A percentile compares a stretch with the other conserved stretches of the same genome.
These are phyloP conservation scores for Notamacropus eugenii DNA, from an alignment of 2,797 vertebrate species.

Conservation along the genomic window DNA sequence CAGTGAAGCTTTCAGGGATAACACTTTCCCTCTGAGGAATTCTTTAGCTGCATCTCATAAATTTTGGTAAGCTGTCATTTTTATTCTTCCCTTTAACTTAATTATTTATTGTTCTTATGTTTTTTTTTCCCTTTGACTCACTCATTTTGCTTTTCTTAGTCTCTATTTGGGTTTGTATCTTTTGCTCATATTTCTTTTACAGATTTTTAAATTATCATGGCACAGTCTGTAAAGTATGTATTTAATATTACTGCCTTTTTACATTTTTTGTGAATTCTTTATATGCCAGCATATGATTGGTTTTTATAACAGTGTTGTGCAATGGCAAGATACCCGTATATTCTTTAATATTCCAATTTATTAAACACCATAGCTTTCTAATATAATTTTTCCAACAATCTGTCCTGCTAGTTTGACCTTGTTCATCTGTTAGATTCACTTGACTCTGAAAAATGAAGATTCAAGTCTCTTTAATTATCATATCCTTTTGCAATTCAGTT, in stretches of 20 bases:
- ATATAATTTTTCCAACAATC: neutral
- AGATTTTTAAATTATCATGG: neutral
- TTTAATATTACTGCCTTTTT: neutral
- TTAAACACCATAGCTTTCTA: neutral
- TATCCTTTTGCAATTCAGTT: neutral
- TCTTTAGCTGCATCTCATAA: neutral
- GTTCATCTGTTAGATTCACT: neutral
- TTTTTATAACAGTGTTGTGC: neutral
- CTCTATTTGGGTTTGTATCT: neutral
- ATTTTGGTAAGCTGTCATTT: neutral
- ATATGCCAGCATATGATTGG: neutral
- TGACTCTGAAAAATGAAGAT: neutral
- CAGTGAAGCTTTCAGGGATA: neutral
- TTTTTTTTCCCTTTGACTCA: neutral
- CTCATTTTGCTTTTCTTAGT: neutral
- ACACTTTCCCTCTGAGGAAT: neutral
- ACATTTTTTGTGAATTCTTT: neutral
- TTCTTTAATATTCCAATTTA: neutral
- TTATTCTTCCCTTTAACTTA: neutral
- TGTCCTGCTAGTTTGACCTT: neutral
- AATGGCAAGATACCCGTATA: neutral
- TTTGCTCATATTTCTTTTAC: neutral
- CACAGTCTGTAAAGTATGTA: neutral
- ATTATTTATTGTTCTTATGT: neutral
- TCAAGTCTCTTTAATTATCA: neutral